Base-by-base conservation (phyloP, 2,888 invertebrate genomes). In the Torymus texanus region DNA sequence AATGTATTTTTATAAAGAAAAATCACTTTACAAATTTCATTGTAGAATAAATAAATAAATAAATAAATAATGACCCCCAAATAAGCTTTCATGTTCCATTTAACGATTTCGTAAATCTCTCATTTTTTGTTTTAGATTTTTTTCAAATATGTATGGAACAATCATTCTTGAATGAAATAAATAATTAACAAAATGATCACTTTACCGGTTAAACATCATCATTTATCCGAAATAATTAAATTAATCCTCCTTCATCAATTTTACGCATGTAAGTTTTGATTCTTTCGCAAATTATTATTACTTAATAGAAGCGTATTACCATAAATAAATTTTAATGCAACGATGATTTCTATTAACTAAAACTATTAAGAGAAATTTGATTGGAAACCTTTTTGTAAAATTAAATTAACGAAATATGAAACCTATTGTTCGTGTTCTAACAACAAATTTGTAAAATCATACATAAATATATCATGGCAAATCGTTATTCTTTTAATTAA, bases 391-490 rank as follows among this genome's bases (percentile, higher is more conserved):
- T 61, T 62, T 41, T 29, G 29, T 59, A 24, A 62, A 58, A 29
- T 21, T 11, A 41, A 66, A 58, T 71, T 63, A 4, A 21, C n/a
- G 5, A 61, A n/a, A 14, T 21, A 53, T 75, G 12, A 59, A 41
- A 21, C 62, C 21, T 53, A 72, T 55, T 51, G 24, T 77, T 66
- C 24, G 11, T n/a, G 67, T 51, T 18, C 13, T n/a, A 51, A 51
- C 29, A 13, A 21, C 21, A 58, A 67, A 50, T 41, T 4, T 68
- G 24, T 59, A 66, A 67, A 66, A 72, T 29, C 41, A 61, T 59
- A 67, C 66, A 65, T 72, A 78, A 73, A 63, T 58, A 68, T 51
- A 78, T 50, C 73, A 79, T 79, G 78, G 78, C 78, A 79, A 68
- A 74, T 70, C 63, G 21, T 68, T 70, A 51, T 55, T 41, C 18